phyloP scores from a whole-genome alignment of 2,888 invertebrate genomes.

The Harpagoxenus sublaevis region DNA sequence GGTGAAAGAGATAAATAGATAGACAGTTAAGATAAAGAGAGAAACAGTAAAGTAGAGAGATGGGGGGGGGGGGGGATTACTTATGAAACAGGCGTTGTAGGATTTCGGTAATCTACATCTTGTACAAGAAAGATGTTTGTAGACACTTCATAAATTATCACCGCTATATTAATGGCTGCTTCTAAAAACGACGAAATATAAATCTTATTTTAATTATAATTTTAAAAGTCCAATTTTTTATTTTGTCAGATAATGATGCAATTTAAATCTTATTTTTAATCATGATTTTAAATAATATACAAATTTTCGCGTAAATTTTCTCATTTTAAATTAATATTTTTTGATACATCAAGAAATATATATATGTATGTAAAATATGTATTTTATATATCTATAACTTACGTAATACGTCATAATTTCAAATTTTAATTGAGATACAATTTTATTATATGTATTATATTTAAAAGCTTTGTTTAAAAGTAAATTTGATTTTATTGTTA shows the following conservation, averaged over 20 bases:
- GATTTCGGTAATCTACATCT: not conserved
- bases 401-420: not conserved
- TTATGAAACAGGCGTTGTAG: not conserved
- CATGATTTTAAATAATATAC: not conserved
- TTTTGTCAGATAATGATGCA: not conserved
- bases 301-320: not conserved
- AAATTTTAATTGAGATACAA: not conserved
- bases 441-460: not conserved
- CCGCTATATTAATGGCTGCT: not conserved
- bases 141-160: constrained; percentile 17
- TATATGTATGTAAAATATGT: not conserved
- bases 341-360: not conserved
- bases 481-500: not conserved
- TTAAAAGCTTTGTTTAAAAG: not conserved
- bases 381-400: not conserved
- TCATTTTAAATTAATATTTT: not conserved
- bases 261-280: not conserved
- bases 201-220: not conserved
- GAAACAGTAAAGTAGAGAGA: not conserved
- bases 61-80: not conserved
- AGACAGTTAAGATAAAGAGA: not conserved
- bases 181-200: not conserved
- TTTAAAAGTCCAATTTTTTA: not conserved
- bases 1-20: not conserved
- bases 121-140: not conserved